These are phyloP conservation scores for Hestina assimilis DNA, from an alignment of 1,140 invertebrate genomes.

Conservation along the genomic window DNA sequence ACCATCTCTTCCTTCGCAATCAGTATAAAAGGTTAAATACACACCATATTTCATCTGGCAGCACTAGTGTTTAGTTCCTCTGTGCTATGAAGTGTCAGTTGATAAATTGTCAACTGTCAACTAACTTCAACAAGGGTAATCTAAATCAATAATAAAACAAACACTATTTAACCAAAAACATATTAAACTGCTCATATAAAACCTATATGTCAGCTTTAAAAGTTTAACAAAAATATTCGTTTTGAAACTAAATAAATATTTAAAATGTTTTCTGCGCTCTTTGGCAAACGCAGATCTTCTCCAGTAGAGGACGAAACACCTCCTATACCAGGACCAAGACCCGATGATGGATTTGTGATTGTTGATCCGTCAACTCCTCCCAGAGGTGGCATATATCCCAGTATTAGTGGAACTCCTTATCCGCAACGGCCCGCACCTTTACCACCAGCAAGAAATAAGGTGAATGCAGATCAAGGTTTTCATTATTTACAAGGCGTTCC, in stretches of 20 bases:
- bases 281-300: slow-evolving; percentile 64
- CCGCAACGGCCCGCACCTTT: slow-evolving; percentile 57
- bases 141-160: too few relatives aligned
- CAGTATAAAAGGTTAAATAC: too few relatives aligned
- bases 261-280: slow-evolving; percentile 67
- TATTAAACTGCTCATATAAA: too few relatives aligned
- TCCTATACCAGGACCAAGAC: slow-evolving; percentile 58
- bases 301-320: slow-evolving; percentile 65
- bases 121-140: too few relatives aligned
- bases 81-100: too few relatives aligned
- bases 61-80: too few relatives aligned
- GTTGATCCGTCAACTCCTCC: slow-evolving; percentile 42
- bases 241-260: not conserved
- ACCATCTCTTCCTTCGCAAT: too few relatives aligned
- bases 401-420: slow-evolving; percentile 39
- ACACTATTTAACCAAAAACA: too few relatives aligned
- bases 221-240: not conserved
- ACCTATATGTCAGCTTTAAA: too few relatives aligned
- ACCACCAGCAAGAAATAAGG: slow-evolving; percentile 41
- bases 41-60: too few relatives aligned
- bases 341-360: slow-evolving; percentile 61
- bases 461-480: slow-evolving; percentile 43
- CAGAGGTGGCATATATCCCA: slow-evolving; percentile 53
- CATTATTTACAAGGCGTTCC: slow-evolving; percentile 71
- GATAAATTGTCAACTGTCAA: too few relatives aligned